Evolutionary conservation across 2,113 vertebrate species (phyloP).

Genomic region (Chionomys nivalis): DNA sequence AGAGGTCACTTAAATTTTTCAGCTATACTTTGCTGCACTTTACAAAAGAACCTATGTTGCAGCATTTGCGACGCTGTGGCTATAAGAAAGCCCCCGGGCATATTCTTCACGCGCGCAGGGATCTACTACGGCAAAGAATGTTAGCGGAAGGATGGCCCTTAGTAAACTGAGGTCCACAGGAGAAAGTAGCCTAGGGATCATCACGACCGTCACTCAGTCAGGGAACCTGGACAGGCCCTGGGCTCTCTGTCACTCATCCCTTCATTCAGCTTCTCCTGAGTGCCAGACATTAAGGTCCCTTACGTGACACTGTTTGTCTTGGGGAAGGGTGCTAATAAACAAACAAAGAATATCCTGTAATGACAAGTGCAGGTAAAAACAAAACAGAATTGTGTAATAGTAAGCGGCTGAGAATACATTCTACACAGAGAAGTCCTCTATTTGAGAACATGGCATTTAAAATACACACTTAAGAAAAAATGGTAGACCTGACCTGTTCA

Average conservation of each 20-base stretch:
- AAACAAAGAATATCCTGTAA: neutral
- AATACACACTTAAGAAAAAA: neutral
- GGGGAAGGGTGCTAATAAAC: neutral
- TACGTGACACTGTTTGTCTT: neutral
- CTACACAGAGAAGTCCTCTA: neutral
- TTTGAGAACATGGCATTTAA: neutral
- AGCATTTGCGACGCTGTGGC: conserved; percentile 51
- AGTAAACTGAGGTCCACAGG: neutral
- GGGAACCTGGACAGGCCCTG: neutral
- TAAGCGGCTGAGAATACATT: neutral
- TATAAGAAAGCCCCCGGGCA: neutral
- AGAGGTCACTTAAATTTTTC: conserved; percentile 65
- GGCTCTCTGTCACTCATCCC: neutral
- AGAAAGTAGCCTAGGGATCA: conserved; percentile 2
- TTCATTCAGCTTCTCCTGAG: neutral
- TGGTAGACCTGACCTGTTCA: neutral
- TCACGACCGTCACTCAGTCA: neutral
- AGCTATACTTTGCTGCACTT: conserved; percentile 64
- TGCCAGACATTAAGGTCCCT: neutral
- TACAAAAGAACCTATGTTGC: conserved; percentile 40
- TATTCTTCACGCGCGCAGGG: neutral
- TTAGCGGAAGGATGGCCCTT: neutral
- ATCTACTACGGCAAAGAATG: neutral
- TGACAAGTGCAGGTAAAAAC: neutral
- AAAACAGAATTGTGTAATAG: neutral